Base-by-base conservation (phyloP, 2,888 invertebrate species). In the Phortica magna region DNA sequence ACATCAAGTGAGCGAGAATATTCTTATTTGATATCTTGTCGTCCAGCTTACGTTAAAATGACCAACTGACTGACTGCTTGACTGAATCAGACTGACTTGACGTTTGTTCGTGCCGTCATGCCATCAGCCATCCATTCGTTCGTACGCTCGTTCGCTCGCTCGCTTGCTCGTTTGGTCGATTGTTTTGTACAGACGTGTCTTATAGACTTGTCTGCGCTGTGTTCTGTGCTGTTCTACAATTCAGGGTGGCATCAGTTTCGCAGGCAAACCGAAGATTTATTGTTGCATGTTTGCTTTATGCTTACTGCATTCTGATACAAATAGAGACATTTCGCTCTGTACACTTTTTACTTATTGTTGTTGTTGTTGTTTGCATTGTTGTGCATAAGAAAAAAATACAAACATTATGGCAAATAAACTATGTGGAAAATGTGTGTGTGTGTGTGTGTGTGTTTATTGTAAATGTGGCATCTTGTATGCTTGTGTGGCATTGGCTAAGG, bases 211-310 rank as follows among this genome's bases (percentile, higher is more conserved):
- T 64, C 64, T 64, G 9, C 59, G 2, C 31, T 4, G 5, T 31
- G 31, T 31, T 31, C 31, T 31, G 2, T 4, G 3, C 2, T 31
- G 31, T 31, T 31, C 31, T 31, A 31, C 31, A 4, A 31, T 61
- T 61, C 61, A 61, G 61, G 61, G 61, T 61, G 61, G 61, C 61
- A 22, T 61, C 61, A 61, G 10, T 19, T 22, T 19, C 61, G 10
- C 22, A 17, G 22, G 22, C 22, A 22, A 7, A 4, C 3, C 31
- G 22, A 19, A 71, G 70, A 71, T 71, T 71, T 71, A 71, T 71
- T 71, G 55, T 71, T 71, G 55, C 53, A 71, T 31, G 22, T 19
- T 12, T 71, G 31, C 22, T 71, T 71, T 71, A 71, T 71, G 68
- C 43, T 68, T 22, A 31, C 55, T 71, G 31, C 55, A 41, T 43